These are phyloP conservation scores for Saccopteryx leptura DNA, from an alignment of 2,113 vertebrate genomes.

Conservation along the genomic window DNA sequence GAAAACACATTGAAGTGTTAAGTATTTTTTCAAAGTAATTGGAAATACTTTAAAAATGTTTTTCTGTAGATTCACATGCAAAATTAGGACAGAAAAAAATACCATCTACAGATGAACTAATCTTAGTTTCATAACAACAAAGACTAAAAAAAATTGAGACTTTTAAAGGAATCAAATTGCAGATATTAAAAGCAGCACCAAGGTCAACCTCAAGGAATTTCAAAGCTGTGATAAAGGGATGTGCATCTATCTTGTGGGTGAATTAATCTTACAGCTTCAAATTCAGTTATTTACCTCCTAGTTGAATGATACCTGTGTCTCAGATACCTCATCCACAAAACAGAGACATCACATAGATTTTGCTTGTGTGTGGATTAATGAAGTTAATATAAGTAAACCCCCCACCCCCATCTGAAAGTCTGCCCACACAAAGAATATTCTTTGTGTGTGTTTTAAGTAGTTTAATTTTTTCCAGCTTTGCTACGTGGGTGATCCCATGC, in stretches of 20 bases:
- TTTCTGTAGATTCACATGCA: not conserved
- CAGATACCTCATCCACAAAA: not conserved
- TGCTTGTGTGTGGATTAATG: not conserved
- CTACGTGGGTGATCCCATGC: constrained; percentile 13
- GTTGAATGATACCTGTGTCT: not conserved
- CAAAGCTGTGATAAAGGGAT: not conserved
- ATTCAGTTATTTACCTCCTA: not conserved
- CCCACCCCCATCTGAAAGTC: not conserved
- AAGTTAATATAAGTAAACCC: not conserved
- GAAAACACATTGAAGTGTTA: not conserved
- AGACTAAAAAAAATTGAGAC: not conserved
- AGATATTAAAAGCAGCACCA: not conserved
- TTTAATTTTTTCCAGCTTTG: constrained; percentile 60
- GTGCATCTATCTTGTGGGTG: not conserved
- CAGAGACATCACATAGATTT: not conserved
- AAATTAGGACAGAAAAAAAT: constrained; percentile 20
- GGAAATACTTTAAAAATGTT: not conserved
- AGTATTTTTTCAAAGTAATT: not conserved
- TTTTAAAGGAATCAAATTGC: constrained; percentile 15
- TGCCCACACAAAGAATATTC: not conserved
- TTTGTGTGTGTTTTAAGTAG: constrained; percentile 39
- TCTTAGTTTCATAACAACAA: not conserved
- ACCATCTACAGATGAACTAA: not conserved
- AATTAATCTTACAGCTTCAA: not conserved
- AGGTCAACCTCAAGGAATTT: not conserved